Evolutionary conservation across 1,140 invertebrate genomes (phyloP).

Genomic region (Phthorimaea operculella): DNA sequence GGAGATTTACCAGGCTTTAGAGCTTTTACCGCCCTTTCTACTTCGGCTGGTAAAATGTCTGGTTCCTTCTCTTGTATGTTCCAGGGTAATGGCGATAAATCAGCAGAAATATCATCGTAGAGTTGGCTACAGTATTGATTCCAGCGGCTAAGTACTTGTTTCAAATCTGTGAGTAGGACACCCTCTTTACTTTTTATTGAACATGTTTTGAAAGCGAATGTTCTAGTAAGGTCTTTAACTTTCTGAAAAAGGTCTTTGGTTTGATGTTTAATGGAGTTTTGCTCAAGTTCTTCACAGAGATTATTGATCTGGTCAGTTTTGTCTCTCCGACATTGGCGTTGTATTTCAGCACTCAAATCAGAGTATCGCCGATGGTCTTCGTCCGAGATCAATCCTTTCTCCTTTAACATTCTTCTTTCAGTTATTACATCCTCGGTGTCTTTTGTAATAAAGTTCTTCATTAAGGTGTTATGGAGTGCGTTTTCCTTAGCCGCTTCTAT

Average conservation of each 20-base stretch:
- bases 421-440: too few species aligned
- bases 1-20: not conserved
- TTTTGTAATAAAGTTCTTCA: too few species aligned
- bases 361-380: not conserved
- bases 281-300: not conserved
- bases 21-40: not conserved
- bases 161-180: not conserved
- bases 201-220: not conserved
- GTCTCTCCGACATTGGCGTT: not conserved
- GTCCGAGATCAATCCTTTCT: not conserved
- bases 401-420: too few species aligned
- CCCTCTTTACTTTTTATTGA: not conserved
- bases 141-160: not conserved
- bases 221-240: not conserved
- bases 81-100: not conserved
- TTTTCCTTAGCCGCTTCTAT: too few species aligned
- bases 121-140: not conserved
- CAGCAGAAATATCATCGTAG: not conserved
- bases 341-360: not conserved
- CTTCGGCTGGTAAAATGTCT: not conserved
- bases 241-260: not conserved
- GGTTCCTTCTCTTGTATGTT: not conserved
- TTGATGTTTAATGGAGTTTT: not conserved
- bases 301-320: not conserved
- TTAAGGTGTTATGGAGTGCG: too few species aligned